Percentiles rank a stretch among this genome's conserved stretches.
Conservation (phyloP, 2,113 vertebrate genomes). For the Coturnix japonica region DNA sequence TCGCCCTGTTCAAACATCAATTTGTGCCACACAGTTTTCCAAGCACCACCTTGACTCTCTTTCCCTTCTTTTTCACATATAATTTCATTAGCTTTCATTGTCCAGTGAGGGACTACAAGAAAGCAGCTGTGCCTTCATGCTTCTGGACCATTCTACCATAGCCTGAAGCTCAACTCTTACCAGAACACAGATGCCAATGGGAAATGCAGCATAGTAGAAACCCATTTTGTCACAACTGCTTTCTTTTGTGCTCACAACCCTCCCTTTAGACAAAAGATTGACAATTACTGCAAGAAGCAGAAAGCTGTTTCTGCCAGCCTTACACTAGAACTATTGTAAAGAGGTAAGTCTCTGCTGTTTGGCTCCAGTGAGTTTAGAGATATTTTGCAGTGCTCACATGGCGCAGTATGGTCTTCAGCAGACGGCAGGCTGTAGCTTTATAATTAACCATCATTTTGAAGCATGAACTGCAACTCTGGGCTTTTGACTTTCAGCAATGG, state of each 20-base stretch:
- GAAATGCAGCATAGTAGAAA: not conserved
- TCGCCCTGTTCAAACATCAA: not conserved
- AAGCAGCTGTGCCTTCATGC: not conserved
- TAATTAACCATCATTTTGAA: not conserved
- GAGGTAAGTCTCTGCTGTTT: not conserved
- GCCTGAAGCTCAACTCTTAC: not conserved
- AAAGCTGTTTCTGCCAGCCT: not conserved
- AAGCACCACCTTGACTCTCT: not conserved
- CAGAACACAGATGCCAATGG: not conserved
- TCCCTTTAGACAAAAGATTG: not conserved
- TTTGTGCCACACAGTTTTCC: not conserved
- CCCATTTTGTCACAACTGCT: not conserved
- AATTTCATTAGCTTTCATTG: not conserved
- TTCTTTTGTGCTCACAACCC: not conserved
- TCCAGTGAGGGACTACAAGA: not conserved
- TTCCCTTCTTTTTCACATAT: not conserved
- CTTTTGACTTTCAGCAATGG: not conserved
- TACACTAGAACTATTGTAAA: not conserved
- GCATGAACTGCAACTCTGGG: not conserved
- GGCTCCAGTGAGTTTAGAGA: not conserved
- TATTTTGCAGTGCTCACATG: not conserved
- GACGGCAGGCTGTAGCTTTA: rapidly evolving
- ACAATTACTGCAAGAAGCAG: not conserved
- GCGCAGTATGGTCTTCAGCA: not conserved
- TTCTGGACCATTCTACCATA: not conserved